Percentiles rank a stretch among this genome's conserved stretches.
These are phyloP conservation scores for Trematomus loennbergii DNA, from an alignment of 2,113 vertebrate species.

Conservation along the genomic window DNA sequence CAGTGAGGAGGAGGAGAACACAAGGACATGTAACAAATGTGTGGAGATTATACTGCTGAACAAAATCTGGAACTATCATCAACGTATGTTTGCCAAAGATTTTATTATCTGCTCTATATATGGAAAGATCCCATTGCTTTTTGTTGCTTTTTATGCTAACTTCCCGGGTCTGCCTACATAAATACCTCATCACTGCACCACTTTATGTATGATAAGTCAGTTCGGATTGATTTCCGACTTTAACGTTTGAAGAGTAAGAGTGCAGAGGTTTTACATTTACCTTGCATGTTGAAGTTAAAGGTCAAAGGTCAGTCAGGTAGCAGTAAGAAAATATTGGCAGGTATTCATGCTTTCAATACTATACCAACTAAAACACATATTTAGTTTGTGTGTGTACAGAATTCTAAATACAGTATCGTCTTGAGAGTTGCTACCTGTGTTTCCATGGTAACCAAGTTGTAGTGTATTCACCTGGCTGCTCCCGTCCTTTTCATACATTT, in stretches of 20 bases:
- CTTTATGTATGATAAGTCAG: no score
- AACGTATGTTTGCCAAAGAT: no score
- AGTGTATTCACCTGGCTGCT: constrained; percentile 45
- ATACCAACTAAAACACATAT: neutral
- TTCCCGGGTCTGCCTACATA: no score
- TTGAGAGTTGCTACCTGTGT: constrained; percentile 62
- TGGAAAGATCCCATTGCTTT: no score
- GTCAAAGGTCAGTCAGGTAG: constrained; percentile 24
- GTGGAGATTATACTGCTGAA: no score
- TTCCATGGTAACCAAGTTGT: constrained; percentile 64
- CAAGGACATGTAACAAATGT: no score
- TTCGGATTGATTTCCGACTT: neutral
- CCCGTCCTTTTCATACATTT: constrained; percentile 51
- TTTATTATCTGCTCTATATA: no score
- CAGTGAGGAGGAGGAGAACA: no score
- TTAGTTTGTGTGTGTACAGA: neutral
- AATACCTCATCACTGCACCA: no score
- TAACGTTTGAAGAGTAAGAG: neutral
- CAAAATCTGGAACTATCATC: no score
- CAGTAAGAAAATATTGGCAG: neutral
- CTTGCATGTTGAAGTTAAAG: neutral
- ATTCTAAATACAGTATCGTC: constrained; percentile 54
- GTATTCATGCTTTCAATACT: neutral
- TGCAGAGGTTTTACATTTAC: neutral
- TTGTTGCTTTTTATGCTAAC: no score